Base-by-base conservation (phyloP, 1,140 invertebrate genomes). In the Drosophila sp. region DNA sequence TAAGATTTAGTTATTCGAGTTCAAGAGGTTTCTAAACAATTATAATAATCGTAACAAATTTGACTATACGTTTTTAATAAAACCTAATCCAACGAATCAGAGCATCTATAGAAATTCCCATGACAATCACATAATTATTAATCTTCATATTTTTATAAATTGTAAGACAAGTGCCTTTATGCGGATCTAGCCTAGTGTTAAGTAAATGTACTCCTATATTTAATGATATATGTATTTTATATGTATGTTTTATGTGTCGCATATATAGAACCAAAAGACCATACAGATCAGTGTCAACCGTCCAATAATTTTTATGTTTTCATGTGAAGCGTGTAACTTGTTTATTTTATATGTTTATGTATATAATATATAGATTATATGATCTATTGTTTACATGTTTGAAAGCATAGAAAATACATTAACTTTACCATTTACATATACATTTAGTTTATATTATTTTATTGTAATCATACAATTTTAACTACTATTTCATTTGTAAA, bases 301-400 rank as follows among this genome's bases (percentile, higher is more conserved):
- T 90, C 86, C 86, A 90, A 90, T 90, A 79, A 77, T 67, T 81
- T 89, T 76, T 87, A 75, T 86, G 82, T 89, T 89, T 87, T 79
- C 83, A 76, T 72, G 36, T 51, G 25, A 48, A 77, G 76, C 64
- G 41, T 83, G 80, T 80, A 69, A 72, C 53, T 76, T 53, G 65
- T 69, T 48, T 32, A 18, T 61, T 50, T 43, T 43, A 29, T 29
- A 29, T 50, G 21, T 61, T 50, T 62, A 11, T 83, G 63, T 73
- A 73, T 18, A 74, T 40, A 48, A 36, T 61, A 48, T 48, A 38
- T 61, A 48, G 43, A 46, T 45, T 45, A 13, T 13, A 13, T 11
- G 46, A 50, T 50, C 46, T 38, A 54, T 66, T 65, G 34, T 66
- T 77, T 80, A 74, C 74, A 80, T 77, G 81, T 58, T 48, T 46